phyloP scores from a whole-genome alignment of 2,888 invertebrate species.

The Sepioteuthis lessoniana region DNA sequence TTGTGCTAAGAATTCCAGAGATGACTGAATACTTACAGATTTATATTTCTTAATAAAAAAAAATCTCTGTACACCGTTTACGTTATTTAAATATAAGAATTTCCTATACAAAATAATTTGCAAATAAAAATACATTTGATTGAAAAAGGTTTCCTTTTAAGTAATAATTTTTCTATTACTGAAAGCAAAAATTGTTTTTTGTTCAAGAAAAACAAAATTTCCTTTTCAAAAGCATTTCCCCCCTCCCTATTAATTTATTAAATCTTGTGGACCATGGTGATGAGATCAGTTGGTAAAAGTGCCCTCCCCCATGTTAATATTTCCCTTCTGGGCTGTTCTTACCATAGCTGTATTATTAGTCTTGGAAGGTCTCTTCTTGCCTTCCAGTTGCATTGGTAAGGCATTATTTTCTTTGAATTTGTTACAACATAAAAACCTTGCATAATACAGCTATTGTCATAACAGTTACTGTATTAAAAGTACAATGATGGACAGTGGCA shows the following conservation, averaged over 20 bases:
- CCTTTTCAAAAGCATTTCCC: too few relatives aligned
- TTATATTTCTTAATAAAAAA: too few relatives aligned
- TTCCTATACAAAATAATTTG: too few relatives aligned
- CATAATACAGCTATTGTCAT: background rate
- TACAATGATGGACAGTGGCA: background rate
- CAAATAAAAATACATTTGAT: too few relatives aligned
- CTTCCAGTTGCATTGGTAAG: conserved; percentile 96
- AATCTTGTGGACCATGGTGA: conserved; percentile 90
- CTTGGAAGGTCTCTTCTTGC: conserved; percentile 99
- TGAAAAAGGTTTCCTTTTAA: too few relatives aligned
- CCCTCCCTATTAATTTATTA: conserved; percentile 67
- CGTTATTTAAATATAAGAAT: too few relatives aligned
- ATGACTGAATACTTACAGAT: too few relatives aligned
- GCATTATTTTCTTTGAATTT: conserved; percentile 48
- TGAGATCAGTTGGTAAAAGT: conserved; percentile 81
- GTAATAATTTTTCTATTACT: too few relatives aligned
- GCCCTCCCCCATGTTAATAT: conserved; percentile 84
- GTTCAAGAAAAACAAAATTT: too few relatives aligned
- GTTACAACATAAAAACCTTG: background rate
- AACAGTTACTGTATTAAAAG: background rate
- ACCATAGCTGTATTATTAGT: conserved; percentile 95
- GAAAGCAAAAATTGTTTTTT: too few relatives aligned
- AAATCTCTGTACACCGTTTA: too few relatives aligned
- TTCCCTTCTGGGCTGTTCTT: conserved; percentile 93
- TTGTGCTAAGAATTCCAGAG: too few relatives aligned